Evolutionary conservation across 2,797 vertebrate species (phyloP), one percentile per base, ranked within the genome.

Genomic region (Chiloscyllium punctatum): DNA sequence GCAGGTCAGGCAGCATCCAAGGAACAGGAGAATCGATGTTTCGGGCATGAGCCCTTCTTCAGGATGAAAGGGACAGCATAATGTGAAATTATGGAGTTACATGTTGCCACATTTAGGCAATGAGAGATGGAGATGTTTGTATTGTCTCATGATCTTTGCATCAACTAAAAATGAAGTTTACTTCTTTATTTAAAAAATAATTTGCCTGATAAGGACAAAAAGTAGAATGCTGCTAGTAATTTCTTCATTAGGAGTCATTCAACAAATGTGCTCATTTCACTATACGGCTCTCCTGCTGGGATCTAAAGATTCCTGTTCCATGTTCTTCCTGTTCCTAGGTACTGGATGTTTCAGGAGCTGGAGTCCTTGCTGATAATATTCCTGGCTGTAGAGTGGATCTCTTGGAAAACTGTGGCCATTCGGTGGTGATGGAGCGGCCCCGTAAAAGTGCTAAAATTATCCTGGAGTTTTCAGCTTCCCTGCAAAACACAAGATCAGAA

Each of bases 331-430:
- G 95, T 6, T 0, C 30, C 23, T 96, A 99, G 99, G 98, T 99
- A 68, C 96, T 99, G 16, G 98, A 99, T 82, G 98, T 98, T 62
- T 99, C 99, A 0, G 99, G 98, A 0, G 98, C 98, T 0, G 96
- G 97, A 0, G 96, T 98, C 95, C 96, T 99, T 96, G 97, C 98
- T 4, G 97, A 96, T 0, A 97, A 97, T 0, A 96, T 99, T 82
- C 97, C 98, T 0, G 96, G 96, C 96, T 98, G 98, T 96, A 98
- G 98, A 2, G 98, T 99, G 96, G 97, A 98, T 15, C 96, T 99
- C 96, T 96, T 99, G 96, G 99, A 99, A 96, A 97, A 98, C 97
- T 99, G 99, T 0, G 99, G 99, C 82, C 99, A 99, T 97, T 97
- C 98, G 0, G 98, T 99, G 96, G 97, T 98, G 94, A 97, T 99